phyloP scores from a whole-genome alignment of 2,797 vertebrate genomes.

The Chelonia mydas region DNA sequence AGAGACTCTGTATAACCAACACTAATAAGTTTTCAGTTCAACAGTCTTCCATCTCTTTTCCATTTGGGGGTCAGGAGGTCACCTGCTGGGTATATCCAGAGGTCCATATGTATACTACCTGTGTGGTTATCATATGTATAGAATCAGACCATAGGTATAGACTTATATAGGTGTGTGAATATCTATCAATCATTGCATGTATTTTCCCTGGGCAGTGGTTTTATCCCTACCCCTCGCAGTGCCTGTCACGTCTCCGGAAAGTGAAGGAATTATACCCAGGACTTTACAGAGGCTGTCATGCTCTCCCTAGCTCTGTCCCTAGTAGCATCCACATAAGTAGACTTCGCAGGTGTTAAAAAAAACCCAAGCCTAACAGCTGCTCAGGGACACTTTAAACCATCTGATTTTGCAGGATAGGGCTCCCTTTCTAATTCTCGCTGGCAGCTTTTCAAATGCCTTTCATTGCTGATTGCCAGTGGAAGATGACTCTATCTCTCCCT shows the following conservation, averaged over 20 bases:
- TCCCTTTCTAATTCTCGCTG: slow-evolving; percentile 56
- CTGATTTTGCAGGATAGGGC: slow-evolving; percentile 70
- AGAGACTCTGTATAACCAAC: background rate
- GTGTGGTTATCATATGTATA: background rate
- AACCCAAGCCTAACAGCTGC: slow-evolving; percentile 74
- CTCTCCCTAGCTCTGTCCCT: slow-evolving; percentile 69
- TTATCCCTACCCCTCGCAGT: background rate
- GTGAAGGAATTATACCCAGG: background rate
- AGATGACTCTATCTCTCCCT: slow-evolving; percentile 51
- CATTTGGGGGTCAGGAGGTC: slow-evolving; percentile 54
- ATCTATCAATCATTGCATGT: background rate
- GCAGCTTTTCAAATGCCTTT: slow-evolving; percentile 72
- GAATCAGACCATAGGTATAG: background rate
- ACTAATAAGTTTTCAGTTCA: background rate
- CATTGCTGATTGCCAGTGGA: slow-evolving; percentile 40
- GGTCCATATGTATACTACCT: background rate
- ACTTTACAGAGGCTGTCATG: slow-evolving; percentile 41
- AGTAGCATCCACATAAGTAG: slow-evolving; percentile 73
- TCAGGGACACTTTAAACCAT: slow-evolving; percentile 70
- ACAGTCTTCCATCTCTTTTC: background rate
- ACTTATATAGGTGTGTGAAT: background rate
- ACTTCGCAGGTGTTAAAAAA: slow-evolving; percentile 76
- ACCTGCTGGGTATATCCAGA: slow-evolving; percentile 12
- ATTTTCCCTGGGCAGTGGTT: background rate
- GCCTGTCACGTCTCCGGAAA: slow-evolving; percentile 29